Percentiles rank a stretch among this genome's conserved stretches.
These are phyloP conservation scores for Chaitophorus viminalis DNA, from an alignment of 2,888 invertebrate genomes.

Conservation along the genomic window DNA sequence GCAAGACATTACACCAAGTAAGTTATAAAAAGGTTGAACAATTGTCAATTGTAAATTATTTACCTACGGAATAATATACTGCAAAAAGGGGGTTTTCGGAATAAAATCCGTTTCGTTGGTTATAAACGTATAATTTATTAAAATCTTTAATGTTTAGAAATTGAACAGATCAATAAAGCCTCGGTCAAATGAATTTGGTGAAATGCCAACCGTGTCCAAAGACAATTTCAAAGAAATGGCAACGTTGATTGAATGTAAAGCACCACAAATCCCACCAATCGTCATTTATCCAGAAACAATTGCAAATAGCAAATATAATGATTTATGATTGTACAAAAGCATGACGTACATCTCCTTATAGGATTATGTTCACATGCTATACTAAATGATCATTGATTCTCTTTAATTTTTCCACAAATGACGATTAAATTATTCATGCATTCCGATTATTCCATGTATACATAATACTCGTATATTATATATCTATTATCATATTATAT, in stretches of 20 bases:
- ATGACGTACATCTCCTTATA: too few relatives aligned
- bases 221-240: slow-evolving; percentile 70
- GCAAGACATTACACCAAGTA: slow-evolving; percentile 79
- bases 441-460: too few relatives aligned
- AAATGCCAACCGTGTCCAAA: slow-evolving; percentile 70
- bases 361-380: too few relatives aligned
- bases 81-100: background rate
- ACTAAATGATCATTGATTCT: too few relatives aligned
- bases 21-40: slow-evolving; percentile 24
- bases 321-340: background rate
- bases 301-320: slow-evolving; percentile 10
- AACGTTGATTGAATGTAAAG: slow-evolving; percentile 66
- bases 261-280: slow-evolving; percentile 63
- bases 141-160: slow-evolving; percentile 73
- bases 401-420: background rate
- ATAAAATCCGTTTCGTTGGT: background rate
- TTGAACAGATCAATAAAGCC: slow-evolving; percentile 79
- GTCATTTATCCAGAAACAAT: slow-evolving; percentile 12
- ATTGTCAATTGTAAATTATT: background rate
- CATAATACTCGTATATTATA: too few relatives aligned
- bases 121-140: background rate
- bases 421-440: background rate
- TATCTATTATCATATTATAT: too few relatives aligned
- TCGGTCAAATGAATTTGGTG: slow-evolving; percentile 72
- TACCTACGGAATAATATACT: background rate